These are phyloP conservation scores for Pseudomyrmex flavicornis DNA, from an alignment of 1,140 invertebrate genomes.

Conservation along the genomic window DNA sequence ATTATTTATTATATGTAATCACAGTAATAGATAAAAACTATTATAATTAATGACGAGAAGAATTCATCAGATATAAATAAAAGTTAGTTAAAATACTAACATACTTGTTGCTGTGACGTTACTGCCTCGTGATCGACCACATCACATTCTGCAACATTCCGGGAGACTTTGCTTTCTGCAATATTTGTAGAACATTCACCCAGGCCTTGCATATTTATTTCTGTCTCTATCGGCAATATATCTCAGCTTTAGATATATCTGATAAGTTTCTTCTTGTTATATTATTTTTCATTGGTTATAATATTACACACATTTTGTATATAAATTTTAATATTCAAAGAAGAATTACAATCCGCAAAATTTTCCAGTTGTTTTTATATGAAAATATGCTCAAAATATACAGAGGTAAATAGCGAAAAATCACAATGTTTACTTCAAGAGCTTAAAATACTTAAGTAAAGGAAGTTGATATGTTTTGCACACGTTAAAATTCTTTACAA, in stretches of 20 bases:
- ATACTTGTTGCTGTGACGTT: slow-evolving; percentile 67
- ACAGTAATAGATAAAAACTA: too few relatives aligned
- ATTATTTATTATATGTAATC: slow-evolving; percentile 3
- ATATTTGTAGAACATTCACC: slow-evolving; percentile 51
- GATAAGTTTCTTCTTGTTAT: slow-evolving; percentile 27
- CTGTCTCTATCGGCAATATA: slow-evolving; percentile 24
- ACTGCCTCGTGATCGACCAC: slow-evolving; percentile 49
- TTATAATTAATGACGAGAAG: not conserved
- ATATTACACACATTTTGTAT: not conserved
- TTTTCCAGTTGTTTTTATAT: not conserved
- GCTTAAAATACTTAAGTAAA: not conserved
- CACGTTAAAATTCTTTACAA: slow-evolving; percentile 4
- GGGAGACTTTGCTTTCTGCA: slow-evolving; percentile 28
- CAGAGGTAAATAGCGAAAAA: not conserved
- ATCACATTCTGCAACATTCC: slow-evolving; percentile 39
- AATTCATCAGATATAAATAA: not conserved
- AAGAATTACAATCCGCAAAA: not conserved
- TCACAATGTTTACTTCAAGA: not conserved
- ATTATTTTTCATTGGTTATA: slow-evolving; percentile 23
- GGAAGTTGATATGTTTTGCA: slow-evolving; percentile 6
- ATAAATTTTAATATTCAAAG: slow-evolving; percentile 14
- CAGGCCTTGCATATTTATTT: slow-evolving; percentile 71
- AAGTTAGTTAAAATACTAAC: slow-evolving; percentile 13
- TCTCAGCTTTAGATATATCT: not conserved
- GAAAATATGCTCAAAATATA: not conserved